phyloP scores from a whole-genome alignment of 2,797 vertebrate genomes.

The Girardinus metallicus region DNA sequence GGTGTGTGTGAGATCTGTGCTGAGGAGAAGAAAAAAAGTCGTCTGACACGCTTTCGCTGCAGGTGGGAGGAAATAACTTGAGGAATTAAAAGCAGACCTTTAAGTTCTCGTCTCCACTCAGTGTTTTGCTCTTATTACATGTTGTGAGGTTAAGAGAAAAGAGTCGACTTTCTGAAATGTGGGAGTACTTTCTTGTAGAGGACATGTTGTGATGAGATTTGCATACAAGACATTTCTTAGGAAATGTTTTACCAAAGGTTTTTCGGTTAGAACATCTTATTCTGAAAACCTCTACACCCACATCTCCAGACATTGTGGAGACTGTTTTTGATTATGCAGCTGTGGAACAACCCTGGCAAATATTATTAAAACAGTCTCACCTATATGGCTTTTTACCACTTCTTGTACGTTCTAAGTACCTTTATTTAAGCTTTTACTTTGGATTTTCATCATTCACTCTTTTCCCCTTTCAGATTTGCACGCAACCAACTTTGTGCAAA shows the following conservation, averaged over 20 bases:
- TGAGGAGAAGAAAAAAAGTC: too few species aligned
- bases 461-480: not conserved
- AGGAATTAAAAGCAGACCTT: not conserved
- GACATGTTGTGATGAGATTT: not conserved
- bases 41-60: not conserved
- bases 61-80: not conserved
- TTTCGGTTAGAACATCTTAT: not conserved
- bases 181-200: not conserved
- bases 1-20: not conserved
- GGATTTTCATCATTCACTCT: not conserved
- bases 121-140: not conserved
- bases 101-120: not conserved
- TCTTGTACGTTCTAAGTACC: not conserved
- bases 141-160: not conserved
- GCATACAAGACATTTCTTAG: not conserved
- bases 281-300: not conserved
- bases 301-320: not conserved
- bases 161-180: not conserved
- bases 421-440: not conserved
- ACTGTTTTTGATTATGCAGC: not conserved
- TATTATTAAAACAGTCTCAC: not conserved
- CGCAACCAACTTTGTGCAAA: not conserved
- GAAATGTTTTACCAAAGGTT: not conserved
- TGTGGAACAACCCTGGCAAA: not conserved
- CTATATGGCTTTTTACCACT: not conserved